These are phyloP conservation scores for Synaphobranchus kaupii DNA, from an alignment of 2,797 vertebrate genomes.

Conservation along the genomic window DNA sequence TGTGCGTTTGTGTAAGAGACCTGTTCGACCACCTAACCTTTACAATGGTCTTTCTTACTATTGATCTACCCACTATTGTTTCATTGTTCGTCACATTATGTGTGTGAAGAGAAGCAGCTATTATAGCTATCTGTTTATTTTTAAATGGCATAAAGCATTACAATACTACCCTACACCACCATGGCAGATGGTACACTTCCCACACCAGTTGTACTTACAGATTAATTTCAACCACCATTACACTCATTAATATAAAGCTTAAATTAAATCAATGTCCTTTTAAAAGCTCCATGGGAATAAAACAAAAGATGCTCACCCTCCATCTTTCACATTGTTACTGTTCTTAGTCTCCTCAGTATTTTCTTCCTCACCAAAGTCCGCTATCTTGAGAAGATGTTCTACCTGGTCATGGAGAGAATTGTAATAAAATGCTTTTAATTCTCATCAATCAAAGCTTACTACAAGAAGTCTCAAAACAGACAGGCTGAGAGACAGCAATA, in stretches of 20 bases:
- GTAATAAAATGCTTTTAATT: not conserved
- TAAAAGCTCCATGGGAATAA: not conserved
- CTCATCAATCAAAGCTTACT: not conserved
- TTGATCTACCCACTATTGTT: not conserved
- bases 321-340: not conserved
- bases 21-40: not conserved
- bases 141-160: not conserved
- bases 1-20: not conserved
- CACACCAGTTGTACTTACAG: not conserved
- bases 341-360: conserved; percentile 16
- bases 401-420: conserved; percentile 43
- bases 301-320: conserved; percentile 27
- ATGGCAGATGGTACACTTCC: not conserved
- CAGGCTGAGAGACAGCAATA: not conserved
- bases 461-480: not conserved
- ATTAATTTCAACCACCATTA: not conserved
- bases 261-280: too few species aligned
- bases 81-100: not conserved
- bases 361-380: conserved; percentile 54
- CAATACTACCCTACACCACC: not conserved
- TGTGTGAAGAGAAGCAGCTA: not conserved
- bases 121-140: not conserved
- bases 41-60: not conserved
- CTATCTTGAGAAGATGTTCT: conserved; percentile 53
- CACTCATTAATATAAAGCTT: not conserved